phyloP scores from a whole-genome alignment of 2,797 vertebrate species.

The Trichosurus vulpecula region DNA sequence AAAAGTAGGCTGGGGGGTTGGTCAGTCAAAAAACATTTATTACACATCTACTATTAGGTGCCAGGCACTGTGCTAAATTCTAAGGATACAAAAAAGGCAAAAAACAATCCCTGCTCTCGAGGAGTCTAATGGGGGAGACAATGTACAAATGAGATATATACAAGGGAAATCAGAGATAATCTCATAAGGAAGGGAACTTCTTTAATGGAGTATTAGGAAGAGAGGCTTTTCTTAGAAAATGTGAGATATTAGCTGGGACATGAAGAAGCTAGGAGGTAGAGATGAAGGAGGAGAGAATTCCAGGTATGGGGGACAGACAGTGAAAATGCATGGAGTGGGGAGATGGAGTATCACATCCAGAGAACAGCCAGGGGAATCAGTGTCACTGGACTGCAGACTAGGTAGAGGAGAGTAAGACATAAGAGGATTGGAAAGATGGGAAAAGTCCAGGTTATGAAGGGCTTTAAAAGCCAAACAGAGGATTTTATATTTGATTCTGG shows the following conservation, averaged over 20 bases:
- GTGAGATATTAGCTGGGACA: neutral
- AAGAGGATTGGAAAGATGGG: neutral
- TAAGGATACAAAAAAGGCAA: neutral
- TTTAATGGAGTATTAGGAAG: neutral
- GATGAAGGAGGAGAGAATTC: neutral
- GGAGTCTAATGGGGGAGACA: neutral
- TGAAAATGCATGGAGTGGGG: neutral
- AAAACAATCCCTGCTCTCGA: neutral
- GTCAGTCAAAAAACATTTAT: neutral
- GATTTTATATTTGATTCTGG: neutral
- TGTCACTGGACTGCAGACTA: neutral
- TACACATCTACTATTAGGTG: neutral
- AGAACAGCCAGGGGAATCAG: neutral
- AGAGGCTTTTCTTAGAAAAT: neutral
- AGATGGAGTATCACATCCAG: neutral
- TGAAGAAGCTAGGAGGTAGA: neutral
- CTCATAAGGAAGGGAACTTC: neutral
- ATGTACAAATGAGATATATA: neutral
- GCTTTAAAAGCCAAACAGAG: neutral
- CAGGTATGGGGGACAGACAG: neutral
- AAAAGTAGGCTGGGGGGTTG: neutral
- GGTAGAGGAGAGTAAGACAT: neutral
- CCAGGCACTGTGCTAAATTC: neutral
- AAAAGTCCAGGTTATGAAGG: neutral
- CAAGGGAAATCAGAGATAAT: neutral